Conservation (phyloP, 2,888 invertebrate genomes). For the Cataglyphis altisquamis region DNA sequence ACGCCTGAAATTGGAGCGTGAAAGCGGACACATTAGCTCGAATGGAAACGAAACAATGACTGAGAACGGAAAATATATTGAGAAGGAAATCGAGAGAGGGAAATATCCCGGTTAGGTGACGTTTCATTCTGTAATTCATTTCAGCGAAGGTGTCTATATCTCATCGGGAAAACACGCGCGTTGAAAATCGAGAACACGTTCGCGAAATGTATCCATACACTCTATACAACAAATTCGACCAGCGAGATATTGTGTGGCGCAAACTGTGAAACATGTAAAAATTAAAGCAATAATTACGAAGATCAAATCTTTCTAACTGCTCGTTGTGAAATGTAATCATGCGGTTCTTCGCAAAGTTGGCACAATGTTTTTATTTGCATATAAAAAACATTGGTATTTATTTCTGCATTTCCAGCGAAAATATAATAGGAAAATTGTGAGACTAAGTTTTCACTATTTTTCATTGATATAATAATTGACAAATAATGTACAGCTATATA, state of each 20-base stretch:
- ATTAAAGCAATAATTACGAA: slow-evolving; percentile 22
- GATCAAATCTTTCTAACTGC: not conserved
- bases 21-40: slow-evolving; percentile 27
- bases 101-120: slow-evolving; percentile 11
- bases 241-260: not conserved
- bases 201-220: not conserved
- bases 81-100: slow-evolving; percentile 32
- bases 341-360: not conserved
- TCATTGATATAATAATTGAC: not conserved
- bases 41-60: slow-evolving; percentile 28
- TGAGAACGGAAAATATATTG: slow-evolving; percentile 24
- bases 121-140: slow-evolving; percentile 41
- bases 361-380: not conserved
- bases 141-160: slow-evolving; percentile 15
- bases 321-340: not conserved
- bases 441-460: not conserved
- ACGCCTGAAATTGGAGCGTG: slow-evolving; percentile 3
- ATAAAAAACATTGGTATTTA: not conserved
- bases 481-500: not conserved
- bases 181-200: slow-evolving; percentile 15
- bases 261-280: slow-evolving; percentile 29
- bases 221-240: slow-evolving; percentile 15
- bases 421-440: not conserved
- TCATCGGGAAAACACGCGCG: not conserved
- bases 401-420: not conserved